A percentile compares a stretch with the other conserved stretches of the same genome.
Evolutionary conservation across 2,113 vertebrate genomes (phyloP).

Genomic region (Erpornis zantholeuca): DNA sequence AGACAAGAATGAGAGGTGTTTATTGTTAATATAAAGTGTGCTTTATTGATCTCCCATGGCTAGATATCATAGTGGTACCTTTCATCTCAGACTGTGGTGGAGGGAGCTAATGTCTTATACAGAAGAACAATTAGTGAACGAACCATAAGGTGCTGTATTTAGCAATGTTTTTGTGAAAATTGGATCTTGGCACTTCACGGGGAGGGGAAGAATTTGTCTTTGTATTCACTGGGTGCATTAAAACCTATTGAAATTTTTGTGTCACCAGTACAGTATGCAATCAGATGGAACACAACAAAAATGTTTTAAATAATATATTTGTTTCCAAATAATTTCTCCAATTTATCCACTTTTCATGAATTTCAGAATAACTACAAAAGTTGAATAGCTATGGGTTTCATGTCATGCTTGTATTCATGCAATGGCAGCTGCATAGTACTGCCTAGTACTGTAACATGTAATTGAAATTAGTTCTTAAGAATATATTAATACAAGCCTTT

Average conservation of each 20-base stretch:
- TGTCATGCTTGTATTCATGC: not conserved
- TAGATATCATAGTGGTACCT: not conserved
- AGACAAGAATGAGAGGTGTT: not conserved
- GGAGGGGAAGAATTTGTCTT: not conserved
- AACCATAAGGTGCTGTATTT: not conserved
- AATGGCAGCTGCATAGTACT: not conserved
- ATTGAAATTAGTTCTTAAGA: constrained; percentile 33
- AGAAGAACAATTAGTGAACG: not conserved
- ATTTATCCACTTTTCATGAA: not conserved
- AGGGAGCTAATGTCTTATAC: not conserved
- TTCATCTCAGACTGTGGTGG: not conserved
- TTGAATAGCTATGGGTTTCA: not conserved
- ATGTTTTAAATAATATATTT: constrained; percentile 3
- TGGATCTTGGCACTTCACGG: not conserved
- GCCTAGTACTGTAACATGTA: not conserved
- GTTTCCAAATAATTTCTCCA: not conserved
- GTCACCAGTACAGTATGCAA: not conserved
- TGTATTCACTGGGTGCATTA: not conserved
- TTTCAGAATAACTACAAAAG: not conserved
- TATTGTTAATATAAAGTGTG: not conserved
- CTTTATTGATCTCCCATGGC: not conserved
- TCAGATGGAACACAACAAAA: not conserved
- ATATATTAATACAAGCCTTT: constrained; percentile 19
- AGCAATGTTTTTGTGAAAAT: not conserved
- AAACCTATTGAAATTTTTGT: not conserved